A percentile compares a stretch with the other conserved stretches of the same genome.
These are phyloP conservation scores for Isurus oxyrinchus DNA, from an alignment of 2,113 vertebrate genomes.

Conservation along the genomic window DNA sequence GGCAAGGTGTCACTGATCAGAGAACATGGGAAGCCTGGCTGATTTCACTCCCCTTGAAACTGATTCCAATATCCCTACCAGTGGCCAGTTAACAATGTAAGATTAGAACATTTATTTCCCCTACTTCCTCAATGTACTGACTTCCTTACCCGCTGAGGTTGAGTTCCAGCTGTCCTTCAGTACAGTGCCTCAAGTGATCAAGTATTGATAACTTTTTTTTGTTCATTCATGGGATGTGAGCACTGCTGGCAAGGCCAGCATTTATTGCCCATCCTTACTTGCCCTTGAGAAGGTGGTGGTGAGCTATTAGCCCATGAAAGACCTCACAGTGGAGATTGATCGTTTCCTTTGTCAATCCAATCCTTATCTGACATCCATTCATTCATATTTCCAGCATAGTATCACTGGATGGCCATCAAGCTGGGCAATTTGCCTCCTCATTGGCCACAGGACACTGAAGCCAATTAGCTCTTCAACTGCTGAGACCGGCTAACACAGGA, in stretches of 20 bases:
- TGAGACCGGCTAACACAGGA: background rate
- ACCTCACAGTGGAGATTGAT: background rate
- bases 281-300: background rate
- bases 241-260: no score
- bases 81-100: background rate
- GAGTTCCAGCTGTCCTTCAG: background rate
- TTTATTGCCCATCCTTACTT: no score
- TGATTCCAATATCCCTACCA: background rate
- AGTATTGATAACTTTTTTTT: background rate
- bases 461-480: background rate
- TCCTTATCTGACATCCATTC: background rate
- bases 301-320: background rate
- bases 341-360: background rate
- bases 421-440: background rate
- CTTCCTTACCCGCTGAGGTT: background rate
- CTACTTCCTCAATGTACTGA: background rate
- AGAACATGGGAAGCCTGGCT: background rate
- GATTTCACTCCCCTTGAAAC: background rate
- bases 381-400: background rate
- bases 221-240: no score
- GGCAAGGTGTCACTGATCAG: no score
- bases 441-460: background rate
- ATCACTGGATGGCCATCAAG: background rate
- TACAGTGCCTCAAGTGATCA: background rate
- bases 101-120: background rate